Conservation (phyloP, 1,140 invertebrate genomes). For the Adelges cooleyi region DNA sequence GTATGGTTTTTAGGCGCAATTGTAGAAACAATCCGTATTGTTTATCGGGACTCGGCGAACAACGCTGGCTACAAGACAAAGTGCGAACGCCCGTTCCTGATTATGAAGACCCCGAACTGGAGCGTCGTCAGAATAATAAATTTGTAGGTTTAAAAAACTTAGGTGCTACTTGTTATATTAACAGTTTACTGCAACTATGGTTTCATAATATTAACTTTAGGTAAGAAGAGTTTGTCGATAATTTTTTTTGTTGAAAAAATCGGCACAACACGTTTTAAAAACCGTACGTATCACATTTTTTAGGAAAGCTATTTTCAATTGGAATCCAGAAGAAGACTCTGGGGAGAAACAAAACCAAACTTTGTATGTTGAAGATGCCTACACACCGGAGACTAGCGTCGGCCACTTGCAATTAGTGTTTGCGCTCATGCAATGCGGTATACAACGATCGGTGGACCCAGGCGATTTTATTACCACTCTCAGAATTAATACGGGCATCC, state of each 20-base stretch:
- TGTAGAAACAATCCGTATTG: conserved; percentile 56
- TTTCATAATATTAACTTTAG: conserved; percentile 56
- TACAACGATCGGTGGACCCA: conserved; percentile 49
- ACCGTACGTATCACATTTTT: too few relatives aligned
- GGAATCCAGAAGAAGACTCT: conserved; percentile 45
- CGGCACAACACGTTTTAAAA: too few relatives aligned
- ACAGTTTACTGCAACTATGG: conserved; percentile 61
- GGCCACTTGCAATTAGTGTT: conserved; percentile 57
- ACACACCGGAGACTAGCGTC: conserved; percentile 40
- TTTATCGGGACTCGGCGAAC: conserved; percentile 50
- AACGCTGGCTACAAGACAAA: conserved; percentile 41
- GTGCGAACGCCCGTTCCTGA: conserved; percentile 32
- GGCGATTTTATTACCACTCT: conserved; percentile 49
- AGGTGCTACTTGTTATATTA: conserved; percentile 63
- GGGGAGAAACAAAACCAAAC: conserved; percentile 37
- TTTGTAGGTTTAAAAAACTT: conserved; percentile 58
- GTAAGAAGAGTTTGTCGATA: conserved; percentile 35
- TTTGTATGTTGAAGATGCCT: conserved; percentile 33
- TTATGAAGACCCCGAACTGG: conserved; percentile 44
- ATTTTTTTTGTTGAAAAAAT: neutral
- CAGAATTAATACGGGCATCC: conserved; percentile 51
- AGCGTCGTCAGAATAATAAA: conserved; percentile 41
- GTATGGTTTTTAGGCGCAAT: conserved; percentile 49
- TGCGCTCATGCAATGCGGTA: conserved; percentile 51
- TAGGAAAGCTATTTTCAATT: conserved; percentile 51